Base-by-base conservation (phyloP, 2,797 vertebrate species). In the Varecia variegata region DNA sequence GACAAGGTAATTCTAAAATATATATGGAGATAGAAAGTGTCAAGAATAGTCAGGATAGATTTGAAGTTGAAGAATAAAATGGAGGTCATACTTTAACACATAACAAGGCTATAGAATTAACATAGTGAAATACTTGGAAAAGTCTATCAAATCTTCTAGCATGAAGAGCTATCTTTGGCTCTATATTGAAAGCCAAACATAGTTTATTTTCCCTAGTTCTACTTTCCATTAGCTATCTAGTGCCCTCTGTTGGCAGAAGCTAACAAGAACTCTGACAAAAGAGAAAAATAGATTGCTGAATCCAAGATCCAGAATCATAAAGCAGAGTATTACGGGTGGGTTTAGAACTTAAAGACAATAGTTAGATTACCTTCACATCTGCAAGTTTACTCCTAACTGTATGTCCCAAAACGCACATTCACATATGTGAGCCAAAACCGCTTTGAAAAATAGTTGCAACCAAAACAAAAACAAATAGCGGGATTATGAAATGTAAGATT, bases 301-400 rank as follows among this genome's bases (percentile, higher is more conserved):
- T 88, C 23, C 23, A 23, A 40, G 30, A 13, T 30, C 17, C 14
- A 25, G 10, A 65, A 3, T 12, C 12, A 77, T 10, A 60, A 17
- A 20, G 0, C 5, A 54, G 14, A 40, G 3, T 73, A 5, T 12
- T 62, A 35, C 3, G 20, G 15, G 7, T 15, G 11, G 18, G 2
- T 40, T 62, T 52, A 35, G 20, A 25, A 27, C 4, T 27, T 40
- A n/a, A 54, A 71, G 15, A 38, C 70, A 68, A 40, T 35, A 68
- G 27, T 21, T 74, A 20, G 8, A 58, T 68, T n/a, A 25, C 5
- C 30, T 68, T 65, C 58, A 82, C 12, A 30, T 8, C 23, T 50
- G 27, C 5, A 56, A 11, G 5, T 60, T 68, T 62, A 47, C 4
- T n/a, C 25, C 38, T 82, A 23, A 68, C 9, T 13, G 4, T 56